Conservation (phyloP, 2,797 vertebrate genomes). For the Fundulus diaphanus region DNA sequence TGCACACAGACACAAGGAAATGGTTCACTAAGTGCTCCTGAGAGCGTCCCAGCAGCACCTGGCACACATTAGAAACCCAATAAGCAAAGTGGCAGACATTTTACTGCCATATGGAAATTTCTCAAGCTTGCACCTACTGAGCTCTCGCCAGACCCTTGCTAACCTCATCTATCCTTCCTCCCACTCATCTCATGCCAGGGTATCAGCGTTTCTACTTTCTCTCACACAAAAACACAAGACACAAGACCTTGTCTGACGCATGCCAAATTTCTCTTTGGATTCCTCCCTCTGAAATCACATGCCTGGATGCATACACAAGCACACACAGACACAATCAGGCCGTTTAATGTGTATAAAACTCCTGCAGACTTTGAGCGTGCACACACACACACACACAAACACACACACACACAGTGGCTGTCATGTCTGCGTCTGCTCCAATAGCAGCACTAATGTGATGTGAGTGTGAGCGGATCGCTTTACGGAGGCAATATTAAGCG, state of each 20-base stretch:
- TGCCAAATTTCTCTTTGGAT: constrained; percentile 38
- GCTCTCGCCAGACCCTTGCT: constrained; percentile 60
- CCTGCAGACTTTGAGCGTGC: constrained; percentile 31
- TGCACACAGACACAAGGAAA: constrained; percentile 34
- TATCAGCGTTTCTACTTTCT: constrained; percentile 57
- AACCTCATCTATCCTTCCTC: constrained; percentile 69
- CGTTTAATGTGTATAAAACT: constrained; percentile 40
- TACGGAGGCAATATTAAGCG: constrained; percentile 63
- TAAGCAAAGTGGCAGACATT: constrained; percentile 85
- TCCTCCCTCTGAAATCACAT: constrained; percentile 52
- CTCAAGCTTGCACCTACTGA: constrained; percentile 74
- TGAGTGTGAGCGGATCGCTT: constrained; percentile 74
- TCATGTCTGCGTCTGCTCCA: constrained; percentile 69
- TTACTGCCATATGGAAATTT: constrained; percentile 84
- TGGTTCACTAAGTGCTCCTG: constrained; percentile 39
- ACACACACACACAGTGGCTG: constrained; percentile 42
- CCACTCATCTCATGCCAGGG: constrained; percentile 67
- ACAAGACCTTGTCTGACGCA: constrained; percentile 34
- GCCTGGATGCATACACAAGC: constrained; percentile 52
- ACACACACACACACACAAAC: constrained; percentile 31
- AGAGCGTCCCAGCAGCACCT: constrained; percentile 69
- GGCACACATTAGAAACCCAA: constrained; percentile 82
- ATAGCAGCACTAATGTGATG: constrained; percentile 73
- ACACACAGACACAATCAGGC: constrained; percentile 42
- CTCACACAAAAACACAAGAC: constrained; percentile 27